Evolutionary conservation across 2,888 invertebrate species (phyloP).

Genomic region (Melinopterus prodromus): DNA sequence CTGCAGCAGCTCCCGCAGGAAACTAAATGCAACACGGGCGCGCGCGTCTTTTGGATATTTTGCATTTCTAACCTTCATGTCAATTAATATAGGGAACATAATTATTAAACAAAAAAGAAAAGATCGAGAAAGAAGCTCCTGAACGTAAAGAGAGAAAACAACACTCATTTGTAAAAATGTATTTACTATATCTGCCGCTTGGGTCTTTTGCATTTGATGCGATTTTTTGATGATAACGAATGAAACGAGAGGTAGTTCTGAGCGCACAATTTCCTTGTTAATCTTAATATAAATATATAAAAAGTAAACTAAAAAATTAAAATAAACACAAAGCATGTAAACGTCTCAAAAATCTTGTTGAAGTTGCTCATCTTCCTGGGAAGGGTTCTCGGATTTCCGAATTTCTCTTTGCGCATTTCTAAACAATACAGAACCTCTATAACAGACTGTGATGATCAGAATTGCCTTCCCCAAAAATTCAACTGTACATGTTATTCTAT

Average conservation of each 20-base stretch:
- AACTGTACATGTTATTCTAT: conserved; percentile 48
- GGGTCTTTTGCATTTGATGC: not conserved
- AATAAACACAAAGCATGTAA: conserved; percentile 1
- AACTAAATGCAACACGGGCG: conserved; percentile 8
- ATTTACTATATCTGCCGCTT: not conserved
- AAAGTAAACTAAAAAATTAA: not conserved
- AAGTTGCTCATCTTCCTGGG: not conserved
- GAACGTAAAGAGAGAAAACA: conserved; percentile 23
- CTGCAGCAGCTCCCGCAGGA: not conserved
- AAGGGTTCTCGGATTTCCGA: not conserved
- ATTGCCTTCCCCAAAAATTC: conserved; percentile 61
- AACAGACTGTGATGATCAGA: conserved; percentile 65
- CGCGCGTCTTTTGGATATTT: conserved; percentile 50
- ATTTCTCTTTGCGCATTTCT: conserved; percentile 6
- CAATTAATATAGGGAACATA: conserved; percentile 86
- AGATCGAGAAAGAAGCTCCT: conserved; percentile 43
- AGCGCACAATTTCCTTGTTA: conserved; percentile 16
- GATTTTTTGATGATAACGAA: not conserved
- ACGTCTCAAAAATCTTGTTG: not conserved
- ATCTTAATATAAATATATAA: conserved; percentile 11
- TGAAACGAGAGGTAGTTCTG: conserved; percentile 11
- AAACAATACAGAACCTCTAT: conserved; percentile 52
- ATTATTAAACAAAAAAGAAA: conserved; percentile 21
- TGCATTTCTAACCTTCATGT: conserved; percentile 74
- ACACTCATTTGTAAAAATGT: not conserved